Percentiles rank a stretch among this genome's conserved stretches.
These are phyloP conservation scores for Acanthosepion pharaonis DNA, from an alignment of 2,888 invertebrate genomes.

Conservation along the genomic window DNA sequence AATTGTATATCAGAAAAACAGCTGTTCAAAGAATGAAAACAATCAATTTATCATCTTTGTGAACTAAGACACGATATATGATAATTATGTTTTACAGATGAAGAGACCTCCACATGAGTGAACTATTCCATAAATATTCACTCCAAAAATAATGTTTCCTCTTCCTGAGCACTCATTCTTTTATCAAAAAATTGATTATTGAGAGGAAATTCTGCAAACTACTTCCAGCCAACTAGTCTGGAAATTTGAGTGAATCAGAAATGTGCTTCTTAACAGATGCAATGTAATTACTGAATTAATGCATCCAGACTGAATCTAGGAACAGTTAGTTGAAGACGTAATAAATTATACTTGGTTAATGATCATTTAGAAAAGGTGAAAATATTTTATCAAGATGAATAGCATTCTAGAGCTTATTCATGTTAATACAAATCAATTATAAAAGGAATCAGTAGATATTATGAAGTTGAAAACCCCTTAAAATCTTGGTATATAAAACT, in stretches of 20 bases:
- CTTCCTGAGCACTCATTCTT: neutral
- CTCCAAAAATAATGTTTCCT: neutral
- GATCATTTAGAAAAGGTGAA: neutral
- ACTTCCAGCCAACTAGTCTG: conserved; percentile 13
- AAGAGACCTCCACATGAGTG: neutral
- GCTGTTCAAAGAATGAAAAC: neutral
- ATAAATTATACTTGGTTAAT: neutral
- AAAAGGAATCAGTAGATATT: neutral
- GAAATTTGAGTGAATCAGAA: neutral
- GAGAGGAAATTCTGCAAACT: neutral
- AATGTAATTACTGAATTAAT: neutral
- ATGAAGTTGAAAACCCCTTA: too few relatives aligned
- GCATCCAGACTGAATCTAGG: neutral
- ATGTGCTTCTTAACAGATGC: neutral
- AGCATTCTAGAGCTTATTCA: neutral
- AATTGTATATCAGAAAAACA: neutral
- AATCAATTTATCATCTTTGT: neutral
- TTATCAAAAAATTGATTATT: neutral
- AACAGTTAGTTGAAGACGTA: neutral
- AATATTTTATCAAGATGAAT: neutral
- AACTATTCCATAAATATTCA: neutral
- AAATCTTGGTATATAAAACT: too few relatives aligned
- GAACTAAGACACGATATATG: neutral
- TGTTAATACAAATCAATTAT: neutral
- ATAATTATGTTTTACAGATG: neutral